Conservation (phyloP, 1,140 invertebrate genomes). For the Heliconius eleuchia region DNA sequence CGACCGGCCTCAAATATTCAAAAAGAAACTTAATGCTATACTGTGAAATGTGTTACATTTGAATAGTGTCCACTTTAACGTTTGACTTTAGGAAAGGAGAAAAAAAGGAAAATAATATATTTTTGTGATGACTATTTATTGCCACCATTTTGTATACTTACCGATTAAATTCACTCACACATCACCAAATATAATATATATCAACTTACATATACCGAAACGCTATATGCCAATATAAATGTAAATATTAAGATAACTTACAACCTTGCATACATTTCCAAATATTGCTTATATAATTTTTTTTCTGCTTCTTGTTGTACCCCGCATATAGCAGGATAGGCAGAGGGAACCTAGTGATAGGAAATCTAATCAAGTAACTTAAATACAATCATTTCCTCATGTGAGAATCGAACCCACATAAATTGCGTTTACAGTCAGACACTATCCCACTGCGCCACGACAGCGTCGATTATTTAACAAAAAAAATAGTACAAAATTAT, state of each 20-base stretch:
- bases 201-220: background rate
- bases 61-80: background rate
- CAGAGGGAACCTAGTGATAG: too few species aligned
- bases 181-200: background rate
- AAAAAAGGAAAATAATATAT: slow-evolving; percentile 1
- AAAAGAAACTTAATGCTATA: too few species aligned
- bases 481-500: background rate
- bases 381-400: too few species aligned
- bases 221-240: background rate
- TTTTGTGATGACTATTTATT: slow-evolving; percentile 13
- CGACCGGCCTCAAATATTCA: too few species aligned
- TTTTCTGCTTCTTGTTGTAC: background rate
- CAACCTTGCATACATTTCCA: background rate
- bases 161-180: slow-evolving; percentile 19
- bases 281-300: background rate
- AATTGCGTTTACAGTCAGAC: too few species aligned
- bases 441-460: too few species aligned
- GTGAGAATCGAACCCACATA: too few species aligned
- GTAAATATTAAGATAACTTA: background rate
- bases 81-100: background rate
- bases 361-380: too few species aligned
- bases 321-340: too few species aligned
- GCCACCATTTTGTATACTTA: slow-evolving; percentile 4
- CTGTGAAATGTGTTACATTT: too few species aligned
- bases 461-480: background rate